Evolutionary conservation across 2,113 vertebrate genomes (phyloP), one percentile per base, ranked within the genome.

Genomic region (Plectropomus leopardus): DNA sequence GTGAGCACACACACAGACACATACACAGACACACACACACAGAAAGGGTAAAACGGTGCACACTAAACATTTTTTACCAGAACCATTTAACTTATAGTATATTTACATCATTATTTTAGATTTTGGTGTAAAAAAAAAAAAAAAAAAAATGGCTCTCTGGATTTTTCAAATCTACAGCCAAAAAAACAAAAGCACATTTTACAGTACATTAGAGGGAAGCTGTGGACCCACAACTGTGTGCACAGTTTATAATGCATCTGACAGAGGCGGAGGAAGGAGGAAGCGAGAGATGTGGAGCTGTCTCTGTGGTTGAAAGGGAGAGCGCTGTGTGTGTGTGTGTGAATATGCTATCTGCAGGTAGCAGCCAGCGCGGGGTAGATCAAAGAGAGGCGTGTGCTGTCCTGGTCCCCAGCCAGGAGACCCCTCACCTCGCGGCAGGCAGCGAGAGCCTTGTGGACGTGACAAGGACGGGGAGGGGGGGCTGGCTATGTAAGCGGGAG

Each of bases 381-480:
- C 89, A 91, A 91, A 92, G 84, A 44, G 60, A 84, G 70, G 76
- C 50, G 79, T 80, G 83, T 72, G 84, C 63, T 77, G 64, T 57
- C 82, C 89, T 87, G 86, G 78, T 90, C 90, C 82, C 77, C 74
- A 86, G 92, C 87, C 87, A 90, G 78, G 45, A 13, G 83, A 91
- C 93, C 93, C 93, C 85, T 92, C 81, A 92, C 91, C 90, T 77
- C 42, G 2, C 55, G 59, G 66, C 79, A 79, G 86, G 65, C 84
- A 55, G 82, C 34, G 21, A 15, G 19, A 85, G 80, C 67, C 40
- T 64, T 89, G 88, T 88, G 89, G 89, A 91, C 89, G 88, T 92
- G 91, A 93, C 91, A 65, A 45, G 54, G 76, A 82, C 59, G 24
- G 70, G 11, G 77, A 30, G 34, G 65, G 50, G 34, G 65, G 60